A percentile compares a stretch with the other conserved stretches of the same genome.
phyloP scores from a whole-genome alignment of 2,113 vertebrate species.

The Alouatta palliata region DNA sequence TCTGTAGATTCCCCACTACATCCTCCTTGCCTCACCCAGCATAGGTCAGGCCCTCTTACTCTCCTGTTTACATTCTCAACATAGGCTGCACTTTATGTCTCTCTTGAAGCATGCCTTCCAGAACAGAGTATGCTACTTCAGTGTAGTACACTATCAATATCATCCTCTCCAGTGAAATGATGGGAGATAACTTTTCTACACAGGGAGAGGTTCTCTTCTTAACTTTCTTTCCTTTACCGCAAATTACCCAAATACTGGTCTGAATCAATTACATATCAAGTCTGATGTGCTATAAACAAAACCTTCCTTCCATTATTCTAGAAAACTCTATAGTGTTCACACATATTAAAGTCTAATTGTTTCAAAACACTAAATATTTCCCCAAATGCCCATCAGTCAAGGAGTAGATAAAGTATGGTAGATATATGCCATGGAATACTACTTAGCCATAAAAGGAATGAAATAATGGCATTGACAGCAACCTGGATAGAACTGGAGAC shows the following conservation, averaged over 20 bases:
- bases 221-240: conserved; percentile 41
- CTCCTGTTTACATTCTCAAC: neutral
- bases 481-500: too few relatives aligned
- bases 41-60: too few relatives aligned
- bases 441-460: too few relatives aligned
- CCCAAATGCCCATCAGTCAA: too few relatives aligned
- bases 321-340: neutral
- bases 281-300: conserved; percentile 53
- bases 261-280: conserved; percentile 37
- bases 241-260: conserved; percentile 47
- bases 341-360: neutral
- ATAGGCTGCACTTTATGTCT: neutral
- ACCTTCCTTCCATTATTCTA: conserved; percentile 53
- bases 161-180: neutral
- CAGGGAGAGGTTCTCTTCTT: neutral
- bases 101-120: neutral
- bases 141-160: neutral
- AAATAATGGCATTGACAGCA: too few relatives aligned
- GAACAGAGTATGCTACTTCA: neutral
- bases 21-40: rapidly evolving
- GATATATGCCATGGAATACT: too few relatives aligned
- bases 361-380: neutral
- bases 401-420: too few relatives aligned
- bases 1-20: neutral
- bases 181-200: conserved; percentile 48